Conservation (phyloP, 2,888 invertebrate genomes). For the Conistra vaccinii region DNA sequence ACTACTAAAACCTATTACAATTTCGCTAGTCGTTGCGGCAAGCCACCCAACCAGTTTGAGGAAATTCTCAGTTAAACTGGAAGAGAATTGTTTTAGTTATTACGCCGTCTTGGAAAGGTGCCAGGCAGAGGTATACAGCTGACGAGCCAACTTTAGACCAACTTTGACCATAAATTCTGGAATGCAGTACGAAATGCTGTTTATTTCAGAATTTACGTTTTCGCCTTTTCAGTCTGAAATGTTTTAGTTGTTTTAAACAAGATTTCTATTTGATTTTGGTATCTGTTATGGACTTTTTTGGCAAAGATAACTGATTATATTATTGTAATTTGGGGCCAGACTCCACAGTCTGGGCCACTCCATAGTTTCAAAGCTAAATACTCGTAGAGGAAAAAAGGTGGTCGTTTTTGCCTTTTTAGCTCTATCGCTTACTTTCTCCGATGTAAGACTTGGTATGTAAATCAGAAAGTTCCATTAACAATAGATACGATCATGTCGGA, state of each 20-base stretch:
- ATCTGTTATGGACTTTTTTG: constrained; percentile 3
- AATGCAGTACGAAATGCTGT: constrained; percentile 52
- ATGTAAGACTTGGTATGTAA: neutral
- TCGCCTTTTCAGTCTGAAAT: neutral
- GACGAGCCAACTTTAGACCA: constrained; percentile 56
- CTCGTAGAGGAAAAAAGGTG: too few species aligned
- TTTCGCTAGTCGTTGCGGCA: constrained; percentile 14
- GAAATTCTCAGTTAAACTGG: constrained; percentile 51
- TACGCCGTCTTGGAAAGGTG: constrained; percentile 52
- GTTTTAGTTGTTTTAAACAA: constrained; percentile 11
- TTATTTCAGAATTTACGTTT: constrained; percentile 46
- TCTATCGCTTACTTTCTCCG: neutral
- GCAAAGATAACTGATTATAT: neutral
- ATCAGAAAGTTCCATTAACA: neutral
- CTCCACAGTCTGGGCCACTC: too few species aligned
- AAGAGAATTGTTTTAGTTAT: constrained; percentile 49
- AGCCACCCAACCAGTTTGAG: constrained; percentile 35
- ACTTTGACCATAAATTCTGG: constrained; percentile 60
- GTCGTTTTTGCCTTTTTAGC: neutral
- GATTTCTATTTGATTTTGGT: neutral
- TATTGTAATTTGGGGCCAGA: neutral
- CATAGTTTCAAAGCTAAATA: neutral
- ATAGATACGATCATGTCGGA: neutral
- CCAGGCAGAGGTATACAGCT: constrained; percentile 59
- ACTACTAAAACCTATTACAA: constrained; percentile 18